Base-by-base conservation (phyloP, 2,113 vertebrate genomes). In the Tautogolabrus adspersus region DNA sequence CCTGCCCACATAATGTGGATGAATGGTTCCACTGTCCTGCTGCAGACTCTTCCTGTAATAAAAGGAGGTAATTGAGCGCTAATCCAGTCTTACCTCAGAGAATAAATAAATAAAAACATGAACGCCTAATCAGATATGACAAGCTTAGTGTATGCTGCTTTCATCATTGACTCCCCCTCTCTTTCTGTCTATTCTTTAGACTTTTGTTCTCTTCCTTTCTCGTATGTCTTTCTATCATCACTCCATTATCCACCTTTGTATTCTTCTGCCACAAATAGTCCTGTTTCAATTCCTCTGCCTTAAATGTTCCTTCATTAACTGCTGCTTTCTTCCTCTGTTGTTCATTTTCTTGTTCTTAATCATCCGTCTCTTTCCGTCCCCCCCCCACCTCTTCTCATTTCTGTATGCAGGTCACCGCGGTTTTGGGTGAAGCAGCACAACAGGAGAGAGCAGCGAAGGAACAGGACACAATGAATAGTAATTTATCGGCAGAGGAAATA, bases 31-130 rank as follows among this genome's bases (percentile, higher is more conserved):
- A 71, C 76, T 87, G 84, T 88, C 80, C 79, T 68, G 54, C 70
- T 72, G 10, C 38, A 87, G 67, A 77, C 71, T 67, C 37, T 66
- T 6, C 8, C 61, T 60, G 71, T 73, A 79, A 46, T 86, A 69
- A 74, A 61, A 88, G 58, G 38, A 40, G 76, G 73, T 86, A 88
- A 90, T 82, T 88, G 73, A 87, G 84, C 74, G 73, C 68, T 88
- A 89, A 42, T 42, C 9, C 9, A 42, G 40, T 10, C 40, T 42
- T 10, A 79, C 75, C 10, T 62, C 62, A n/a, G 67, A n/a, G 10
- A 11, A 69, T 72, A n/a, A n/a, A n/a, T n/a, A n/a, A n/a, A 66
- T 69, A 51, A 74, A 49, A 64, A 71, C 72, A 78, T 72, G 78
- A 65, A 42, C 16, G 19, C n/a, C 37, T 75, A 87, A 75, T 70